phyloP scores from a whole-genome alignment of 2,797 vertebrate species.

The Scyliorhinus canicula region DNA sequence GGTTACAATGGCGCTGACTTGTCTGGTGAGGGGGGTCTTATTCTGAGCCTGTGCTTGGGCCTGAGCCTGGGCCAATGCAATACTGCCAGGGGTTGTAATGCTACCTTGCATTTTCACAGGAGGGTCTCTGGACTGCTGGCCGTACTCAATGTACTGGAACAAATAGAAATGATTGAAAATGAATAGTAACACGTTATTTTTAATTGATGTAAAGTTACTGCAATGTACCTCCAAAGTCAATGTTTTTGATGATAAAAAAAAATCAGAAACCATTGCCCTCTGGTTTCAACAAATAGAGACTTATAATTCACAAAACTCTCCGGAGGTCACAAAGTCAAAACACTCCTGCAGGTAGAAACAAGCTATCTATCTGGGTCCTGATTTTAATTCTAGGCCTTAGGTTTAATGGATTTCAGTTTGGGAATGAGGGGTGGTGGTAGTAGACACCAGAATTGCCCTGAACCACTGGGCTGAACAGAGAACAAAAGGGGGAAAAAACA shows the following conservation, averaged over 20 bases:
- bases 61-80: conserved; percentile 82
- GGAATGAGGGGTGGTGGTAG: background rate
- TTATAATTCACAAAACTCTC: background rate
- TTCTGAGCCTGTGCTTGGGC: conserved; percentile 78
- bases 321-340: background rate
- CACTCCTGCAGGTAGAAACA: background rate
- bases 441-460: background rate
- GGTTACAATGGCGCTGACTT: conserved; percentile 88
- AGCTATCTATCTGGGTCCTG: background rate
- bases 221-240: background rate
- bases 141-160: conserved; percentile 92
- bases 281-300: background rate
- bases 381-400: background rate
- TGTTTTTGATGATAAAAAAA: background rate
- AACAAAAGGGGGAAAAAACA: background rate
- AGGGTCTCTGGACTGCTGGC: conserved; percentile 97
- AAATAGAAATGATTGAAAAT: background rate
- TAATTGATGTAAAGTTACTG: background rate
- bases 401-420: background rate
- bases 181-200: background rate
- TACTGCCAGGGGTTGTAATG: conserved; percentile 94
- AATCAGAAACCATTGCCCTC: background rate
- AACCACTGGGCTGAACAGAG: background rate
- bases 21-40: conserved; percentile 81
- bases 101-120: conserved; percentile 99